Conservation (phyloP, 2,797 vertebrate genomes). For the Triplophysa bombifrons region DNA sequence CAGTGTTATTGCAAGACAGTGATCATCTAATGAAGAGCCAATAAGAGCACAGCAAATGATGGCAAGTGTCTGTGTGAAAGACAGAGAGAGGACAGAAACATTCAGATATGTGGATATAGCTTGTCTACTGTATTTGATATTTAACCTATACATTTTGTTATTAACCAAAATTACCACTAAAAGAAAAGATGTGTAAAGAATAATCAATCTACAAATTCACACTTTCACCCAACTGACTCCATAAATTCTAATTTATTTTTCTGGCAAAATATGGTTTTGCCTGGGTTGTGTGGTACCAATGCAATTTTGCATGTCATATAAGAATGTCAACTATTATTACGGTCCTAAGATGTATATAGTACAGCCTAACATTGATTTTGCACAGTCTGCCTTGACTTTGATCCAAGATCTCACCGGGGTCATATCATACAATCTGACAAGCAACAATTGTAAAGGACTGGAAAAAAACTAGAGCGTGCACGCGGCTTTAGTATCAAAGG, state of each 20-base stretch:
- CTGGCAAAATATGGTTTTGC: background rate
- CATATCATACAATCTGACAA: conserved; percentile 7
- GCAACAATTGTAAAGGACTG: background rate
- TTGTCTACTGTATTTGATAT: background rate
- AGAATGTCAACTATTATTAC: background rate
- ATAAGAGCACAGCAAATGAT: background rate
- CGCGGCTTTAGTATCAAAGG: conserved; percentile 10
- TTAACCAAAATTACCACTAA: background rate
- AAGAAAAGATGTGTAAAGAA: background rate
- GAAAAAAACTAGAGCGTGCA: background rate
- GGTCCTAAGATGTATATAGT: background rate
- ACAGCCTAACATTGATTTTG: background rate
- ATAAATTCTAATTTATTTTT: background rate
- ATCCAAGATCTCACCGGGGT: background rate
- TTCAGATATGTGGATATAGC: background rate
- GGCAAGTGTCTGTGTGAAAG: background rate
- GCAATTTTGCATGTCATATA: background rate
- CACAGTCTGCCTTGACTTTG: background rate
- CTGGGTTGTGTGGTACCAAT: background rate
- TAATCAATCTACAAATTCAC: background rate
- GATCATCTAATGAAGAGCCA: background rate
- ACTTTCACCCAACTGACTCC: background rate
- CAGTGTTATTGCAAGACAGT: background rate
- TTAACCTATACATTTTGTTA: background rate
- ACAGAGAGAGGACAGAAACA: background rate